A percentile compares a stretch with the other conserved stretches of the same genome.
These are phyloP conservation scores for Schizopygopsis malacanthus DNA, from an alignment of 2,797 vertebrate genomes.

Conservation along the genomic window DNA sequence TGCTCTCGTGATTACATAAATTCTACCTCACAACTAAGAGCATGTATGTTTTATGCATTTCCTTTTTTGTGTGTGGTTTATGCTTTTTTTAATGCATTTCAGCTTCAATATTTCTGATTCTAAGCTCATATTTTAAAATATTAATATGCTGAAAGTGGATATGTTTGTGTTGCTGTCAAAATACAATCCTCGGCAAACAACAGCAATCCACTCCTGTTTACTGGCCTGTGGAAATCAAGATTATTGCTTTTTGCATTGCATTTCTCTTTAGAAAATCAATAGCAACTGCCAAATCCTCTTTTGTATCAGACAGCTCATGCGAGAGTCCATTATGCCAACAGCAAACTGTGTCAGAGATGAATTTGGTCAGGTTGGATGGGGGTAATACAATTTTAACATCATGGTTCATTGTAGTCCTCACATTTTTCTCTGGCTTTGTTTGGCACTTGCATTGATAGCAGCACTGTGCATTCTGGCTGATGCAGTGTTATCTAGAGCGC, in stretches of 20 bases:
- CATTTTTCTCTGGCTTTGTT: constrained; percentile 44
- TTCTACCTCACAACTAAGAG: neutral
- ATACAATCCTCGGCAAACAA: neutral
- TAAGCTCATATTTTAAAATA: neutral
- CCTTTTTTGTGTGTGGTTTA: neutral
- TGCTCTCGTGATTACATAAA: constrained; percentile 35
- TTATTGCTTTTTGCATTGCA: neutral
- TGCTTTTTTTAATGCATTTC: neutral
- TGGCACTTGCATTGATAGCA: constrained; percentile 29
- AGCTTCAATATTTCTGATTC: neutral
- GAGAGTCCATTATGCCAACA: neutral
- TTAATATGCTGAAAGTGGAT: neutral
- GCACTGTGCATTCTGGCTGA: constrained; percentile 38
- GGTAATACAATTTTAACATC: neutral
- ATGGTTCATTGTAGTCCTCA: neutral
- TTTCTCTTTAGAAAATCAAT: constrained; percentile 33
- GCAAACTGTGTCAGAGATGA: constrained; percentile 8
- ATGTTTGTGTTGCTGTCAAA: constrained; percentile 15
- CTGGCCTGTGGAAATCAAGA: constrained; percentile 2
- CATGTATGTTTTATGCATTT: neutral
- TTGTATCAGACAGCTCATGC: neutral
- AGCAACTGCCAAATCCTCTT: constrained; percentile 14
- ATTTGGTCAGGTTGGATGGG: neutral
- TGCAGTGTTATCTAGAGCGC: constrained; percentile 37
- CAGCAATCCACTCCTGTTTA: neutral